Evolutionary conservation across 1,140 invertebrate genomes (phyloP).

Genomic region (Solenopsis invicta): DNA sequence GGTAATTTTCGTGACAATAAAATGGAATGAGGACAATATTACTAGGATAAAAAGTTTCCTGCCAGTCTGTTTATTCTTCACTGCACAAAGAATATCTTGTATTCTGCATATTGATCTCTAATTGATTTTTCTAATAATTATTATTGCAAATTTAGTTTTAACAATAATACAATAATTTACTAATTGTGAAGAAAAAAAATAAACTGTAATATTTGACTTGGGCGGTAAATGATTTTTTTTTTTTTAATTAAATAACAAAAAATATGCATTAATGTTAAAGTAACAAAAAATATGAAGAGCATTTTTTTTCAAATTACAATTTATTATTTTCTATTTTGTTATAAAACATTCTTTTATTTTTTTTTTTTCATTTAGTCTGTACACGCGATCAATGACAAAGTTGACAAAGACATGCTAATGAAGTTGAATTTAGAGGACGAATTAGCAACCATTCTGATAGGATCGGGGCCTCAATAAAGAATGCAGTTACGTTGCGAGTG

Average conservation of each 20-base stretch:
- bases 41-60: neutral
- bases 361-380: neutral
- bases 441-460: slow-evolving; percentile 62
- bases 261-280: neutral
- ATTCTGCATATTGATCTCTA: neutral
- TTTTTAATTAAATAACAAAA: neutral
- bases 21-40: neutral
- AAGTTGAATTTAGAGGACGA: slow-evolving; percentile 59
- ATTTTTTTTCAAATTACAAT: neutral
- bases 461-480: slow-evolving; percentile 49
- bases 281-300: neutral
- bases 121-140: slow-evolving; percentile 3
- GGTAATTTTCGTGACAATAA: slow-evolving; percentile 32
- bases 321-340: neutral
- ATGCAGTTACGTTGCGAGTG: slow-evolving; percentile 32
- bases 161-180: neutral
- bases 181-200: neutral
- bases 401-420: slow-evolving; percentile 50
- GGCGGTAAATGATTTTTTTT: neutral
- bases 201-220: neutral
- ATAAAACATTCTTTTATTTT: neutral
- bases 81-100: neutral
- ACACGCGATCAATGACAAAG: neutral
- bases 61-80: neutral
- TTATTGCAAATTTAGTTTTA: neutral